Percentiles rank a stretch among this genome's conserved stretches.
phyloP scores from a whole-genome alignment of 2,797 vertebrate genomes.

The Danio jaintianensis region DNA sequence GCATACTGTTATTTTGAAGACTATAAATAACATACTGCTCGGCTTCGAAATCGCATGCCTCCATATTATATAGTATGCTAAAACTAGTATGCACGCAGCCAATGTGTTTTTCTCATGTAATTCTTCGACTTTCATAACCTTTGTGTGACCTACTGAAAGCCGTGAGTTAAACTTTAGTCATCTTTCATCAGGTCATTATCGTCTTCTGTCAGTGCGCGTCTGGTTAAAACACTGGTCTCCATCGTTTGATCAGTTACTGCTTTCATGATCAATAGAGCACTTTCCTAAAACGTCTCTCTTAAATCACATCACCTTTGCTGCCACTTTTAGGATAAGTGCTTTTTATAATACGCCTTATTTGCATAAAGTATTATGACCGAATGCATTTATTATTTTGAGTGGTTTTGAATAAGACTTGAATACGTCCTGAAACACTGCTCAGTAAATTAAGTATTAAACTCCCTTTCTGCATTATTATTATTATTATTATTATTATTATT shows the following conservation, averaged over 20 bases:
- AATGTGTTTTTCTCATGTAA: neutral
- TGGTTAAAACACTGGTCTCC: neutral
- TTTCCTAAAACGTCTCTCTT: neutral
- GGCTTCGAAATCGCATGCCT: too few relatives aligned
- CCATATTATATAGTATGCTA: too few relatives aligned
- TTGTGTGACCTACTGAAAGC: neutral
- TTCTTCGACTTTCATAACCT: neutral
- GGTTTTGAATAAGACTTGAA: neutral
- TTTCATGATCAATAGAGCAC: neutral
- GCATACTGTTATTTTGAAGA: too few relatives aligned
- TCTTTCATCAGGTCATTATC: neutral
- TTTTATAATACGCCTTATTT: neutral
- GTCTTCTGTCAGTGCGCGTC: neutral
- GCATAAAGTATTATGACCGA: neutral
- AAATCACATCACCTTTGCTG: neutral
- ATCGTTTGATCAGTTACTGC: neutral
- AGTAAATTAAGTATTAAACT: neutral
- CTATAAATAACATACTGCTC: too few relatives aligned
- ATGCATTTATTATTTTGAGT: neutral
- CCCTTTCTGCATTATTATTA: too few relatives aligned
- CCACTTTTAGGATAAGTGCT: neutral
- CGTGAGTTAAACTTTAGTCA: too few relatives aligned
- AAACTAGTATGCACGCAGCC: too few relatives aligned
- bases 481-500: too few relatives aligned
- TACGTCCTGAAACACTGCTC: neutral